Evolutionary conservation across 2,113 vertebrate species (phyloP).

Genomic region (Aix galericulata): DNA sequence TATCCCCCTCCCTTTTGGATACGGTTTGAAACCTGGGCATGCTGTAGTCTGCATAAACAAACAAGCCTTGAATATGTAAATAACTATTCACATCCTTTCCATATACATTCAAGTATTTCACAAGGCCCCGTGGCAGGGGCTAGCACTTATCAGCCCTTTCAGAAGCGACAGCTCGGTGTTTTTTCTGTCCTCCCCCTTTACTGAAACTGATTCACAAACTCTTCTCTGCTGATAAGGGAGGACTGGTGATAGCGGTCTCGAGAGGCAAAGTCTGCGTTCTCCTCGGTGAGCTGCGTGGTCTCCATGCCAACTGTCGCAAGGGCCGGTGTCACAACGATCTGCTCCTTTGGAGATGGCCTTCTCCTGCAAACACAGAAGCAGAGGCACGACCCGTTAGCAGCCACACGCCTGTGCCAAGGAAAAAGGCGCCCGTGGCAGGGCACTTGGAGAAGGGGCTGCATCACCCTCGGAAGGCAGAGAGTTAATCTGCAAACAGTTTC

Average conservation of each 20-base stretch:
- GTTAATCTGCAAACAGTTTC: not conserved
- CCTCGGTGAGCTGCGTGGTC: conserved; percentile 92
- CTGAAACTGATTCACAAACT: conserved; percentile 77
- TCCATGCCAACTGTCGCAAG: conserved; percentile 84
- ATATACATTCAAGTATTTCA: conserved; percentile 40
- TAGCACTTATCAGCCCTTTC: conserved; percentile 2
- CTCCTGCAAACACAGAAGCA: conserved; percentile 71
- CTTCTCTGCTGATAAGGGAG: conserved; percentile 79
- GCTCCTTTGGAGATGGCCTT: conserved; percentile 73
- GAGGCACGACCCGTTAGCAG: not conserved
- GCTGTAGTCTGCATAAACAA: not conserved
- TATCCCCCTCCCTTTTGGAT: not conserved
- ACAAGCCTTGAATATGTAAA: not conserved
- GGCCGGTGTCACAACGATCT: conserved; percentile 88
- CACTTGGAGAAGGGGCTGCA: not conserved
- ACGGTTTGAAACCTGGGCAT: not conserved
- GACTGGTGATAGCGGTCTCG: conserved; percentile 91
- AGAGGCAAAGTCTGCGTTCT: conserved; percentile 92
- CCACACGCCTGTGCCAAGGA: not conserved
- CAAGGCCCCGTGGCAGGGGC: not conserved
- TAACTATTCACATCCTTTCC: conserved; percentile 1
- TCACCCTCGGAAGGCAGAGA: not conserved
- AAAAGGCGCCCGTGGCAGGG: not conserved
- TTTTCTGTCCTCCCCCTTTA: conserved; percentile 30
- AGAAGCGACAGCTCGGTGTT: not conserved